phyloP scores from a whole-genome alignment of 2,113 vertebrate species.

The Hydrolagus affinis region DNA sequence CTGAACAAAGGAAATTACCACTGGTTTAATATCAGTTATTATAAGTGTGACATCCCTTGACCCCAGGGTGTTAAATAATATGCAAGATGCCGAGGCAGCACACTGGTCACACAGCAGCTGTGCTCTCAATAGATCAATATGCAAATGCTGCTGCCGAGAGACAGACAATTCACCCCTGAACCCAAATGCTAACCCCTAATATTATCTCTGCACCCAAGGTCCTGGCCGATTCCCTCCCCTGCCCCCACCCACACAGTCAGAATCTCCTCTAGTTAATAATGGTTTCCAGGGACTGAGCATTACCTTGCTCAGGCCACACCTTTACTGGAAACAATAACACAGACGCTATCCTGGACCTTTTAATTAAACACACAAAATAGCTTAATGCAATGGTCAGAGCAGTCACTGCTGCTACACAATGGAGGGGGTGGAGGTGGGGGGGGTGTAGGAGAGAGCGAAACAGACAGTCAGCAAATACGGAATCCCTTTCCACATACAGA shows the following conservation, averaged over 20 bases:
- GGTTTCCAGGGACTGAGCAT: not conserved
- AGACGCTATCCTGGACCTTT: not conserved
- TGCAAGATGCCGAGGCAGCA: not conserved
- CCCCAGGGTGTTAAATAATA: not conserved
- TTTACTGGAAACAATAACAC: not conserved
- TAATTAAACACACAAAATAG: slow-evolving; percentile 1
- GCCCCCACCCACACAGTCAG: not conserved
- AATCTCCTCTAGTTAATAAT: not conserved
- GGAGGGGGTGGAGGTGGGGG: not conserved
- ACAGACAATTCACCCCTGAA: not conserved
- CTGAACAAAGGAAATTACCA: slow-evolving; percentile 16
- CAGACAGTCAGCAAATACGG: too few relatives aligned
- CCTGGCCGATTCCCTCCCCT: not conserved
- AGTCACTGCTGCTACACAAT: not conserved
- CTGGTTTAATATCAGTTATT: not conserved
- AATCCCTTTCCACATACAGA: not conserved
- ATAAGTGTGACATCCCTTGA: not conserved
- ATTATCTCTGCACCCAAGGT: not conserved
- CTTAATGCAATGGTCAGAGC: not conserved
- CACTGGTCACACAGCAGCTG: not conserved
- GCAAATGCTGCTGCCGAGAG: not conserved
- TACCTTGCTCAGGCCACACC: not conserved
- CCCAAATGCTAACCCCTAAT: too few relatives aligned
- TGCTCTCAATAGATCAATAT: not conserved
- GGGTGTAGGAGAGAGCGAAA: not conserved